Percentiles rank a stretch among this genome's conserved stretches.
These are phyloP conservation scores for Acanthornis magna DNA, from an alignment of 2,797 vertebrate genomes.

Conservation along the genomic window DNA sequence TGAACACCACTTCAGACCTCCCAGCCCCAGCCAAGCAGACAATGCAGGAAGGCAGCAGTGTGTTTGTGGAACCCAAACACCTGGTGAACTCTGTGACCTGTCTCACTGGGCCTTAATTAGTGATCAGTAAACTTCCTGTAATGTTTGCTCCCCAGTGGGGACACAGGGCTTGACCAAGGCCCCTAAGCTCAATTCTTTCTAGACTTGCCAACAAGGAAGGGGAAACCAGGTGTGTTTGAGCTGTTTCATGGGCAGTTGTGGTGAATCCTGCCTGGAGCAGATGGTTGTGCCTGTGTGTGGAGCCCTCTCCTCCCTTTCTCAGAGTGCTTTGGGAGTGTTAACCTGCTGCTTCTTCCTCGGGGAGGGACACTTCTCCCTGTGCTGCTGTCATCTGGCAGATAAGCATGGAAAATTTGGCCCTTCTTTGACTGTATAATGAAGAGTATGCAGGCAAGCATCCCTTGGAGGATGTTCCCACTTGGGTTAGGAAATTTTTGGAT, in stretches of 20 bases:
- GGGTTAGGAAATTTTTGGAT: not conserved
- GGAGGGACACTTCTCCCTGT: not conserved
- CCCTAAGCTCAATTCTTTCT: not conserved
- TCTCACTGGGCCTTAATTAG: not conserved
- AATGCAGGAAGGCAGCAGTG: not conserved
- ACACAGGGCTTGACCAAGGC: not conserved
- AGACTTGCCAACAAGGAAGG: not conserved
- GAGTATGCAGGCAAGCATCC: not conserved
- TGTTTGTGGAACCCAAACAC: not conserved
- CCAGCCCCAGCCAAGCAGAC: not conserved
- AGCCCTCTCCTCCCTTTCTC: not conserved
- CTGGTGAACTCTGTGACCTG: not conserved
- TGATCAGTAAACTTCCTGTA: not conserved
- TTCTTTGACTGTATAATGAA: not conserved
- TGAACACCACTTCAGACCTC: not conserved
- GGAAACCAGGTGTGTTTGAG: not conserved
- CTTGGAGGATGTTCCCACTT: not conserved
- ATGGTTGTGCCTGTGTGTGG: not conserved
- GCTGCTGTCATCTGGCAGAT: not conserved
- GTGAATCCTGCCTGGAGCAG: not conserved
- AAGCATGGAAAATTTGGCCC: not conserved
- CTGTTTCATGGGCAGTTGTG: not conserved
- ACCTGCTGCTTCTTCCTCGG: not conserved
- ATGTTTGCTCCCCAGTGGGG: not conserved
- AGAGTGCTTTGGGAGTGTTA: not conserved